Conservation (phyloP, 2,113 vertebrate genomes). For the Vanacampus margaritifer region DNA sequence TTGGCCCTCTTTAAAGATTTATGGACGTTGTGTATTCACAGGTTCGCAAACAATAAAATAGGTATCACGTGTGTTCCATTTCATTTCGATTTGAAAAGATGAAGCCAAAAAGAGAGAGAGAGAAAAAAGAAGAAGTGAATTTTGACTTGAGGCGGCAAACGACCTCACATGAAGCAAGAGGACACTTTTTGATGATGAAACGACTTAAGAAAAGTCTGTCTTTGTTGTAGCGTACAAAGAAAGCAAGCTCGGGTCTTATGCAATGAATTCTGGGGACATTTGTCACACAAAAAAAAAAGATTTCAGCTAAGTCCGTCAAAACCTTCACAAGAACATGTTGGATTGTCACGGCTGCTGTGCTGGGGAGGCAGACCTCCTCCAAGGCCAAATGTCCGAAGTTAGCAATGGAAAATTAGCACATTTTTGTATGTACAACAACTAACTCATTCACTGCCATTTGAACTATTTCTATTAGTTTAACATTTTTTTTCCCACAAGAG, state of each 20-base stretch:
- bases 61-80: too few relatives aligned
- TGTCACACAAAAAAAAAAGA: neutral
- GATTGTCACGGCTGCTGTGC: neutral
- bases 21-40: too few relatives aligned
- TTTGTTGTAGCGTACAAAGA: neutral
- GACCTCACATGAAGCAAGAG: slow-evolving; percentile 1
- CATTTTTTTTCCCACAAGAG: too few relatives aligned
- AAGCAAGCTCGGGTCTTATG: neutral
- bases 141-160: neutral
- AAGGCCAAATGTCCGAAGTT: too few relatives aligned
- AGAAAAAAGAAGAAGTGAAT: neutral
- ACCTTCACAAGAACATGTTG: neutral
- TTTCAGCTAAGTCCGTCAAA: neutral
- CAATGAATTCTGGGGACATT: neutral
- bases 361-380: too few relatives aligned
- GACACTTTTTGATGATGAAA: slow-evolving; percentile 7
- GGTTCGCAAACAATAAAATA: too few relatives aligned
- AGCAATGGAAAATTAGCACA: too few relatives aligned
- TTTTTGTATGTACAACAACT: too few relatives aligned
- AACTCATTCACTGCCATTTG: too few relatives aligned
- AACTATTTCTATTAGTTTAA: too few relatives aligned
- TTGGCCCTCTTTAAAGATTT: too few relatives aligned
- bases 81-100: too few relatives aligned
- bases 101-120: neutral
- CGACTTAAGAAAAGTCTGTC: neutral